phyloP scores from a whole-genome alignment of 2,113 vertebrate species.

The Kryptolebias marmoratus region DNA sequence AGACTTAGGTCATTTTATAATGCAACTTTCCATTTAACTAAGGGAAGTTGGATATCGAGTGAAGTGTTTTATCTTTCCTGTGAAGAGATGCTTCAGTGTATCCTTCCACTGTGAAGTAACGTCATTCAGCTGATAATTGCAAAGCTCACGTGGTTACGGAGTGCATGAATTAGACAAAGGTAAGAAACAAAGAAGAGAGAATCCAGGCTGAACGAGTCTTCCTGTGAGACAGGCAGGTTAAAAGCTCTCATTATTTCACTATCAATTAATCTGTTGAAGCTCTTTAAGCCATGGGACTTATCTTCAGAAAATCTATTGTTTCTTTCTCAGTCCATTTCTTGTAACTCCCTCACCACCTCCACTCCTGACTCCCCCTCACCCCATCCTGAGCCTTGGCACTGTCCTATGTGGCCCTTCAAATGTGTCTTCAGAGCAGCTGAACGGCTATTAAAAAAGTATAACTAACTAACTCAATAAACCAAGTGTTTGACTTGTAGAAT shows the following conservation, averaged over 20 bases:
- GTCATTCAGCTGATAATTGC: constrained; percentile 6
- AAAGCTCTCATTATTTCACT: constrained; percentile 67
- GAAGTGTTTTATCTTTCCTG: background rate
- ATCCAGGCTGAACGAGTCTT: constrained; percentile 9
- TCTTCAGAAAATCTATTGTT: constrained; percentile 53
- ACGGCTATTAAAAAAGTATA: constrained; percentile 44
- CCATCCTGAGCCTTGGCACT: background rate
- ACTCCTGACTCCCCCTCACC: background rate
- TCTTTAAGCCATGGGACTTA: constrained; percentile 41
- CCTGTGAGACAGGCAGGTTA: constrained; percentile 21
- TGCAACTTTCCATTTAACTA: background rate
- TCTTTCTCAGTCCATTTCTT: constrained; percentile 38
- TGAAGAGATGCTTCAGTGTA: background rate
- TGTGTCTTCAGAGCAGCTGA: constrained; percentile 33
- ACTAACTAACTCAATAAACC: constrained; percentile 39
- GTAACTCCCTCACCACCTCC: background rate
- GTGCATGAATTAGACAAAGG: constrained; percentile 9
- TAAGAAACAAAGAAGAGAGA: constrained; percentile 5
- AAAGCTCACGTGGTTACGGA: background rate
- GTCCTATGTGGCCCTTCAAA: constrained; percentile 50
- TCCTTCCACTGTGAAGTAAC: background rate
- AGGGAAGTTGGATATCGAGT: background rate
- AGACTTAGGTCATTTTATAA: background rate
- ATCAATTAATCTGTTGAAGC: constrained; percentile 59
- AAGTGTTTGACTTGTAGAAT: constrained; percentile 17